Percentiles rank a stretch among this genome's conserved stretches.
Conservation (phyloP, 1,140 invertebrate species). For the Ostrea denselamellosa region DNA sequence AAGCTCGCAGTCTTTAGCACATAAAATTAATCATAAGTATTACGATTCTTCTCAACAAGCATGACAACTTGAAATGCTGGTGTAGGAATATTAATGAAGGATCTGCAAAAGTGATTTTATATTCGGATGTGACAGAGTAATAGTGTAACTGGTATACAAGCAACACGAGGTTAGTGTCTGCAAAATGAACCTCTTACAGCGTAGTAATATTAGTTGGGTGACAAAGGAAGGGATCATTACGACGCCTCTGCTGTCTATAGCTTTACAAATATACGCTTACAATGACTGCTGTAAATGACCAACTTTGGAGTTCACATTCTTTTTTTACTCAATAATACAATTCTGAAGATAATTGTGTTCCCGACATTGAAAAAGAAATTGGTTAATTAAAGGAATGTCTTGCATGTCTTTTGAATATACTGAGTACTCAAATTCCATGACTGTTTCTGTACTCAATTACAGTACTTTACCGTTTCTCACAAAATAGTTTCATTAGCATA, state of each 20-base stretch:
- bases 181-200: too few species aligned
- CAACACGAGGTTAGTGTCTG: too few species aligned
- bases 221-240: neutral
- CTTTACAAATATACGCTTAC: neutral
- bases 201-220: too few species aligned
- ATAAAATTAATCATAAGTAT: conserved; percentile 40
- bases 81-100: neutral
- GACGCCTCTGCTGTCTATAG: neutral
- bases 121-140: neutral
- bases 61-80: neutral
- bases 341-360: neutral
- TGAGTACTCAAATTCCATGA: neutral
- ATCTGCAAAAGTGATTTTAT: neutral
- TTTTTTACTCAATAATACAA: neutral
- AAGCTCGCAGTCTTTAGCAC: neutral
- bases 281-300: neutral
- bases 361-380: neutral
- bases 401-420: neutral
- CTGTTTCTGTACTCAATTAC: neutral
- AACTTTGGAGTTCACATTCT: neutral
- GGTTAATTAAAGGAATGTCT: neutral
- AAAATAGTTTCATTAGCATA: neutral
- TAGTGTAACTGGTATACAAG: neutral
- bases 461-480: neutral
- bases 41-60: neutral